Percentiles rank a stretch among this genome's conserved stretches.
These are phyloP conservation scores for Anarrhichthys ocellatus DNA, from an alignment of 2,113 vertebrate species.

Conservation along the genomic window DNA sequence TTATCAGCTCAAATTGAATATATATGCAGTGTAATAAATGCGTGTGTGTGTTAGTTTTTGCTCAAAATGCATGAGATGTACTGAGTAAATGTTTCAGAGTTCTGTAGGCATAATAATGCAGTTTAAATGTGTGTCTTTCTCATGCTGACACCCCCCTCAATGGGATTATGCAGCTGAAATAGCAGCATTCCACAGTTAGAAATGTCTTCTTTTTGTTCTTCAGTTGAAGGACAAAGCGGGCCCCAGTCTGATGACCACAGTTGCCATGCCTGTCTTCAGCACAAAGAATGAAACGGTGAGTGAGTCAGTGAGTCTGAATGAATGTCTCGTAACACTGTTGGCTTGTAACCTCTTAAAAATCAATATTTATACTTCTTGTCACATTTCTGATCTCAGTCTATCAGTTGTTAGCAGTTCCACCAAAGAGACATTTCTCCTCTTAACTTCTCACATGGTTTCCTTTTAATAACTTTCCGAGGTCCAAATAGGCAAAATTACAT, in stretches of 20 bases:
- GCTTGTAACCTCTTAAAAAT: background rate
- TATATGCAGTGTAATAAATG: background rate
- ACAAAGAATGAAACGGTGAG: conserved; percentile 97
- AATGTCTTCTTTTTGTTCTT: conserved; percentile 24
- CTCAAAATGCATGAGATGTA: background rate
- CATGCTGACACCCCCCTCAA: background rate
- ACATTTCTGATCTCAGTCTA: background rate
- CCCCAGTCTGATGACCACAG: conserved; percentile 93
- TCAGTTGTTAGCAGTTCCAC: background rate
- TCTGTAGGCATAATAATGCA: background rate
- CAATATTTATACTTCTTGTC: background rate
- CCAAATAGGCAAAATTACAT: background rate
- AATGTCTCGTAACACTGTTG: background rate
- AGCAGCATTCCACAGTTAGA: background rate
- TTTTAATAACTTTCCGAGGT: background rate
- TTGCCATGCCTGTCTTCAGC: conserved; percentile 99
- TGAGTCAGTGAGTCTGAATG: background rate
- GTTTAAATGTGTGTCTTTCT: conserved; percentile 1
- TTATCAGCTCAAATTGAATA: background rate
- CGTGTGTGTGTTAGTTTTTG: background rate
- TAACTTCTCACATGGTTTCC: background rate
- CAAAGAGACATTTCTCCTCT: background rate
- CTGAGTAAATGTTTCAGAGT: background rate
- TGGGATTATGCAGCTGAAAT: background rate
- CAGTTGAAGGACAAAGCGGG: conserved; percentile 90